Conservation (phyloP, 1,140 invertebrate genomes). For the Drosophila gunungcola region DNA sequence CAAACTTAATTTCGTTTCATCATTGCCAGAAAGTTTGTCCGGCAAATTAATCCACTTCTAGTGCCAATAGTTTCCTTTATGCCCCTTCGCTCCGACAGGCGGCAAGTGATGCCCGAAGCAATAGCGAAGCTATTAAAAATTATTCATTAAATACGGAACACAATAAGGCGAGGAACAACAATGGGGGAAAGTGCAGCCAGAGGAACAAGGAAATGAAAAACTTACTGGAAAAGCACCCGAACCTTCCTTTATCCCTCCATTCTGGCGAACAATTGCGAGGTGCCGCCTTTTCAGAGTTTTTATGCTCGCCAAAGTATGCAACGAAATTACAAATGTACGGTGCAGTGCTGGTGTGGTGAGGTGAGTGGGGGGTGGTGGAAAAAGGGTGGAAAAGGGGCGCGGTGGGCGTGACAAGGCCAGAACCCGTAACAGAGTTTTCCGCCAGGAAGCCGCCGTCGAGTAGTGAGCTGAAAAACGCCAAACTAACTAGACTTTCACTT, state of each 20-base stretch:
- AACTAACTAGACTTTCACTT: constrained; percentile 83
- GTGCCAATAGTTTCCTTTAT: constrained; percentile 23
- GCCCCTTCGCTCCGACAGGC: constrained; percentile 2
- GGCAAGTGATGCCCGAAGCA: constrained; percentile 30
- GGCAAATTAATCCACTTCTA: constrained; percentile 49
- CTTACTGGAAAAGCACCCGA: constrained; percentile 22
- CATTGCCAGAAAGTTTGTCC: constrained; percentile 29
- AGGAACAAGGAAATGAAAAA: constrained; percentile 69
- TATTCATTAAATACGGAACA: constrained; percentile 78
- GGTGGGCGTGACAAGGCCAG: constrained; percentile 31
- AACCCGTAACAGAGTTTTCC: constrained; percentile 23
- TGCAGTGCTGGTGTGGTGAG: constrained; percentile 28
- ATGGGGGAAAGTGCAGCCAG: constrained; percentile 37
- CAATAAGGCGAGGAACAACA: constrained; percentile 54
- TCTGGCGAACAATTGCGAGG: constrained; percentile 51
- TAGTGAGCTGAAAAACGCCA: constrained; percentile 63
- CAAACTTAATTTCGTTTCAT: constrained; percentile 54
- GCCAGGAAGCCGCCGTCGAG: constrained; percentile 49
- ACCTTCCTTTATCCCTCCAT: constrained; percentile 10
- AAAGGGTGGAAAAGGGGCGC: not conserved
- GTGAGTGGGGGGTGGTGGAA: not conserved
- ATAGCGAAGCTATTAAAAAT: constrained; percentile 76
- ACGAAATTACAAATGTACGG: constrained; percentile 80
- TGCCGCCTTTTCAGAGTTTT: constrained; percentile 57
- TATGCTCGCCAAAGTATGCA: constrained; percentile 72